phyloP scores from a whole-genome alignment of 37 sponge, comb jelly and placozoan genomes.

The Beroe forskalii region DNA sequence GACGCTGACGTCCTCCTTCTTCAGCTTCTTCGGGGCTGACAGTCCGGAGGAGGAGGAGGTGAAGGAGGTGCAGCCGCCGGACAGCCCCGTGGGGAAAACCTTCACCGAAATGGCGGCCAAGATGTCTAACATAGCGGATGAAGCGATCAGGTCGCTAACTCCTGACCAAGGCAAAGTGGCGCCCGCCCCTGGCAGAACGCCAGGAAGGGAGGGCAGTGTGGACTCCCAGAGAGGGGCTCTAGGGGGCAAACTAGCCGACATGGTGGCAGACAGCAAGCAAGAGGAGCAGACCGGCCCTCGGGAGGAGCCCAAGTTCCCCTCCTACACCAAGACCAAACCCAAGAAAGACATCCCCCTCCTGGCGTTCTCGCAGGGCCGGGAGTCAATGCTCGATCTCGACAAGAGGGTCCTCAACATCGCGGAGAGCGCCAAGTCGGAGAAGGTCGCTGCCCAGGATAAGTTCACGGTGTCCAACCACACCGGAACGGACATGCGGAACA shows the following conservation, averaged over 20 bases:
- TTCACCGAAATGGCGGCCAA: conserved; percentile 46
- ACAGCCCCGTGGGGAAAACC: conserved; percentile 25
- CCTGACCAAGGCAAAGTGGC: not conserved
- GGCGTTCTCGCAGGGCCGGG: not conserved
- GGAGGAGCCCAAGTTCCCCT: not conserved
- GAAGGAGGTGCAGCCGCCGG: not conserved
- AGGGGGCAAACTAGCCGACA: not conserved
- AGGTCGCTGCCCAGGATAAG: not conserved
- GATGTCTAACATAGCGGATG: conserved; percentile 11
- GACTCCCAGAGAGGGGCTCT: not conserved
- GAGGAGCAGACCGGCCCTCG: not conserved
- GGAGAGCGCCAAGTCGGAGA: not conserved
- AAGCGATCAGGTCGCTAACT: conserved; percentile 9
- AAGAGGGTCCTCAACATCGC: not conserved
- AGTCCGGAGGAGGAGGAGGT: not conserved
- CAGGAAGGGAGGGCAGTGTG: not conserved
- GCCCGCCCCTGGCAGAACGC: not conserved
- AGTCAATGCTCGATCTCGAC: not conserved
- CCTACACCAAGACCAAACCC: not conserved
- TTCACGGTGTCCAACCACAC: conserved; percentile 2
- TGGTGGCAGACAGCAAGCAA: not conserved
- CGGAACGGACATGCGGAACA: not conserved
- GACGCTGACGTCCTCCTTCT: not conserved
- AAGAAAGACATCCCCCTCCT: conserved; percentile 2
- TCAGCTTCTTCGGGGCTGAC: not conserved